Evolutionary conservation across 1,140 invertebrate species (phyloP).

Genomic region (Ooceraea biroi): DNA sequence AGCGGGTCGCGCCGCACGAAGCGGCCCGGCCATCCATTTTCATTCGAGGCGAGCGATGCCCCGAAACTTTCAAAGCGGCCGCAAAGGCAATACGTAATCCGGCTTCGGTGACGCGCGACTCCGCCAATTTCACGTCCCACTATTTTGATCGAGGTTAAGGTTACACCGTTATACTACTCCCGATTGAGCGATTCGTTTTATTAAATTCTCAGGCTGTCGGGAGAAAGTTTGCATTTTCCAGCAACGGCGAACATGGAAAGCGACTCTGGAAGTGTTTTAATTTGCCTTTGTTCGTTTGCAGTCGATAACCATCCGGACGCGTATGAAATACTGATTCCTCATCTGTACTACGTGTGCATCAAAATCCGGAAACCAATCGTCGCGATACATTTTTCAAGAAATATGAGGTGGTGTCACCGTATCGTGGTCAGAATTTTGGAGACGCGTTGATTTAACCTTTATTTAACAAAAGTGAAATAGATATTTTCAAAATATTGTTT

Average conservation of each 20-base stretch:
- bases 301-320: constrained; percentile 19
- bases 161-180: constrained; percentile 62
- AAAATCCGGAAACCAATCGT: background rate
- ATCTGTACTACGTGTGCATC: background rate
- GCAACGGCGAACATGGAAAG: constrained; percentile 42
- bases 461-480: background rate
- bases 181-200: constrained; percentile 57
- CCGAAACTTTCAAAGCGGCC: constrained; percentile 58
- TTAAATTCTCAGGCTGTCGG: constrained; percentile 51
- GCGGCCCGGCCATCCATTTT: constrained; percentile 67
- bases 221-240: constrained; percentile 56
- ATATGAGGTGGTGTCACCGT: background rate
- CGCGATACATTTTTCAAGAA: background rate
- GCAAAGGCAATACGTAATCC: constrained; percentile 64
- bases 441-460: too few relatives aligned
- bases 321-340: constrained; percentile 17
- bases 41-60: constrained; percentile 64
- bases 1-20: constrained; percentile 52
- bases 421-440: background rate
- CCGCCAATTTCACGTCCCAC: constrained; percentile 62
- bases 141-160: constrained; percentile 68
- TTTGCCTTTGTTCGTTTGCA: constrained; percentile 32
- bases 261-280: constrained; percentile 55
- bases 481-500: constrained; percentile 10
- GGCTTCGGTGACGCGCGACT: constrained; percentile 42